These are phyloP conservation scores for Callimorpha dominula DNA, from an alignment of 2,888 invertebrate genomes.

Conservation along the genomic window DNA sequence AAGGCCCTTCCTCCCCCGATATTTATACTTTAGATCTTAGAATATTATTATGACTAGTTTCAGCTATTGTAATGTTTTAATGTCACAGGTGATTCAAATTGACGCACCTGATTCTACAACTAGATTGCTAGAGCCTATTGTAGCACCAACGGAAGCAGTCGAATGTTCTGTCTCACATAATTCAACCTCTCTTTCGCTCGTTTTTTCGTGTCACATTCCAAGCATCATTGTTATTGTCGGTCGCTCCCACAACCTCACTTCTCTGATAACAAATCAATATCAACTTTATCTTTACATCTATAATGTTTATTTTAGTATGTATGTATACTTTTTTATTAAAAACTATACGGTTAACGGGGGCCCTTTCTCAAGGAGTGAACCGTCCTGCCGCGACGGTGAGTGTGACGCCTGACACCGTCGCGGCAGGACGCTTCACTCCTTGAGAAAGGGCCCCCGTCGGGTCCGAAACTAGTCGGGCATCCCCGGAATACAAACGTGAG, in stretches of 20 bases:
- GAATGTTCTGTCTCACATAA: slow-evolving; percentile 53
- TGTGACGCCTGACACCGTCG: no score
- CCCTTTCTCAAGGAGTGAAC: no score
- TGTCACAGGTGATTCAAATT: slow-evolving; percentile 22
- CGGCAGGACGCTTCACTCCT: no score
- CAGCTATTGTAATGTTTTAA: slow-evolving; percentile 3
- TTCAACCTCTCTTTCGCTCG: slow-evolving; percentile 56
- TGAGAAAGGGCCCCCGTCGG: no score
- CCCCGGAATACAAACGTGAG: no score
- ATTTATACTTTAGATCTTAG: no score
- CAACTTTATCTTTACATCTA: slow-evolving; percentile 50
- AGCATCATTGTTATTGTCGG: slow-evolving; percentile 73
- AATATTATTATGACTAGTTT: neutral
- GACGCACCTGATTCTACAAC: slow-evolving; percentile 49
- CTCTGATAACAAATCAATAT: slow-evolving; percentile 50
- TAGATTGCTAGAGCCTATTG: slow-evolving; percentile 26
- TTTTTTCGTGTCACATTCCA: slow-evolving; percentile 79
- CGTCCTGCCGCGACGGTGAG: no score
- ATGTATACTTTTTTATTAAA: neutral
- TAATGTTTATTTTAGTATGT: slow-evolving; percentile 45
- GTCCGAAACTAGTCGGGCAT: no score
- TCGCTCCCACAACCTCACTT: slow-evolving; percentile 78
- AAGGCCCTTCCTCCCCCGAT: no score
- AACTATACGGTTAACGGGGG: no score
- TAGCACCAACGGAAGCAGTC: slow-evolving; percentile 65